phyloP scores from a whole-genome alignment of 92 coral and sea anemone genomes.

The Epizoanthus ramosus region DNA sequence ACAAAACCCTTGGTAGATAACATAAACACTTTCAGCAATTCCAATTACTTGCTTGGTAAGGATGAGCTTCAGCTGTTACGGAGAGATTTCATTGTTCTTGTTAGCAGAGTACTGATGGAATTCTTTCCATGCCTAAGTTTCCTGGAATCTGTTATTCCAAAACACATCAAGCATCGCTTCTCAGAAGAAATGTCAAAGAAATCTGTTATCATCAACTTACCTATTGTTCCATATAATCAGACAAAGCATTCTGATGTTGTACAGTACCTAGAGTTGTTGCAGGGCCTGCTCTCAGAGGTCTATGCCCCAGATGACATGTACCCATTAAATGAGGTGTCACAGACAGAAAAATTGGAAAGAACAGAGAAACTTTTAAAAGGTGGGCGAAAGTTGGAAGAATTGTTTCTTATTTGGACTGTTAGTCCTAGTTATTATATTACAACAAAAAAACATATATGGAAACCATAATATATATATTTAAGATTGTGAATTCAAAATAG shows the following conservation, averaged over 20 bases:
- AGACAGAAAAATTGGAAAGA: conserved; percentile 36
- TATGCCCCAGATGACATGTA: conserved; percentile 13
- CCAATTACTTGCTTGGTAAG: conserved; percentile 41
- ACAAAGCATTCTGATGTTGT: conserved; percentile 41
- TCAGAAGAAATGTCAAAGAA: conserved; percentile 51
- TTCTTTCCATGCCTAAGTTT: conserved; percentile 48
- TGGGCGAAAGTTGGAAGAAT: neutral
- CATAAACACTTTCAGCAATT: conserved; percentile 41
- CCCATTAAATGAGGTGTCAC: neutral
- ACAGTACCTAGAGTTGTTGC: conserved; percentile 35
- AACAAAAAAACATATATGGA: neutral
- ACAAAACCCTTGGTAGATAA: conserved; percentile 48
- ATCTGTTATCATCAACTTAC: conserved; percentile 48
- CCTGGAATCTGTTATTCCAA: conserved; percentile 37
- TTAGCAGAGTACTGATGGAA: conserved; percentile 55
- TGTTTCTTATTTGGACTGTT: neutral
- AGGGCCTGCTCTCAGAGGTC: conserved; percentile 19
- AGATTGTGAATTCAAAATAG: neutral
- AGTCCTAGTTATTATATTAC: neutral
- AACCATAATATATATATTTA: neutral
- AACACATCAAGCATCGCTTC: conserved; percentile 43
- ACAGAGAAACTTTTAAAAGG: conserved; percentile 14
- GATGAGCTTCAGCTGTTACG: conserved; percentile 42
- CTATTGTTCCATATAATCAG: conserved; percentile 38
- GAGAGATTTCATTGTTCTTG: conserved; percentile 54